phyloP scores from a whole-genome alignment of 2,797 vertebrate genomes.

The Galago senegalensis region DNA sequence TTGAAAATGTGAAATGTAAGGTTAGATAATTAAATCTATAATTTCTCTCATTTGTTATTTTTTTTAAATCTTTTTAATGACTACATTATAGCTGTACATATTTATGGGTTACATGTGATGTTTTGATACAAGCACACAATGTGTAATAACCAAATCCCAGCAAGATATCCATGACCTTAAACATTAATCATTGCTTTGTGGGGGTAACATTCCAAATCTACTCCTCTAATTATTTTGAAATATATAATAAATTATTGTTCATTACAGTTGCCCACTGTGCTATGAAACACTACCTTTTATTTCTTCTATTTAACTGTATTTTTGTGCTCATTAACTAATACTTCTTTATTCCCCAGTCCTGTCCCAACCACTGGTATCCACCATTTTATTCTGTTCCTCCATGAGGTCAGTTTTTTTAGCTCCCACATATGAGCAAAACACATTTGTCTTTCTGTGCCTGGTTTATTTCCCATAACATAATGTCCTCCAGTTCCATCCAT shows the following conservation, averaged over 20 bases:
- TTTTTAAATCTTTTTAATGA: neutral
- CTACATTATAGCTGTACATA: neutral
- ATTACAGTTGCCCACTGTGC: neutral
- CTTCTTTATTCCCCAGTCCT: neutral
- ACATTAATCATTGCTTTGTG: neutral
- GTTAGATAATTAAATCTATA: constrained; percentile 25
- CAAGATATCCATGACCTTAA: neutral
- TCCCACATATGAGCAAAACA: neutral
- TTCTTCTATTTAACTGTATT: neutral
- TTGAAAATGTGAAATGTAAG: constrained; percentile 1
- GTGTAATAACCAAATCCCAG: neutral
- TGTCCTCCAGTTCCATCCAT: neutral
- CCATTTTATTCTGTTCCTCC: neutral
- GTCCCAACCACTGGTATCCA: neutral
- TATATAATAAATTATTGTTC: neutral
- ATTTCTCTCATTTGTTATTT: constrained; percentile 28
- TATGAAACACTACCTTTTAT: neutral
- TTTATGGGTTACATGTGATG: neutral
- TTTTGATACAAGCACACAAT: neutral
- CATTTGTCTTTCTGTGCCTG: neutral
- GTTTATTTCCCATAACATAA: neutral
- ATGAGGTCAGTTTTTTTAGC: neutral
- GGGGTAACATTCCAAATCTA: neutral
- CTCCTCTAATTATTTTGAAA: neutral
- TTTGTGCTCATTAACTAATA: neutral